These are phyloP conservation scores for Pocillopora grandis DNA, from an alignment of 92 coral and sea anemone species.

Conservation along the genomic window DNA sequence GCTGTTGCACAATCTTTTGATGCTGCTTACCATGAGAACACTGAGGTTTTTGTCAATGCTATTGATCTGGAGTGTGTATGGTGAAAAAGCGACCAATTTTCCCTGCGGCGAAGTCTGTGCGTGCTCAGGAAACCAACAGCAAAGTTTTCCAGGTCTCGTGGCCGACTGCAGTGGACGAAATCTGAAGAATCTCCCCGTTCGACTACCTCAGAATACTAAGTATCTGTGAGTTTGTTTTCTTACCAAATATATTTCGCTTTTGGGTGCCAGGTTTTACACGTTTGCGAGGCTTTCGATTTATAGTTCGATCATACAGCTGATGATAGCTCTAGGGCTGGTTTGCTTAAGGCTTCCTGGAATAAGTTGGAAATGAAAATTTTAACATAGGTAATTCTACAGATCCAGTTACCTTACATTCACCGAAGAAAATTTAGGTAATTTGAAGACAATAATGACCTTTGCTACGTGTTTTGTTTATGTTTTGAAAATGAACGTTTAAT, in stretches of 20 bases:
- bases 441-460: too few relatives aligned
- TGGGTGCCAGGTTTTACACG: background rate
- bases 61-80: background rate
- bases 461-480: too few relatives aligned
- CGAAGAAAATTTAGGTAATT: too few relatives aligned
- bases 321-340: too few relatives aligned
- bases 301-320: too few relatives aligned
- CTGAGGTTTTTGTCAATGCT: background rate
- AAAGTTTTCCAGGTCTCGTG: background rate
- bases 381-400: too few relatives aligned
- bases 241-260: background rate
- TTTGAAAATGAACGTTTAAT: too few relatives aligned
- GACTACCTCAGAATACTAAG: conserved; percentile 10
- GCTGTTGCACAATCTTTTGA: background rate
- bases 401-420: too few relatives aligned
- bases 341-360: too few relatives aligned
- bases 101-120: conserved; percentile 35
- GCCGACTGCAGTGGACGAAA: conserved; percentile 35
- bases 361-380: too few relatives aligned
- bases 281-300: too few relatives aligned
- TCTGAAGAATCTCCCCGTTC: background rate
- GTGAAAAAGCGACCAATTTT: background rate
- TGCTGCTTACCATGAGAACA: background rate
- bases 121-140: conserved; percentile 1
- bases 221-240: conserved; percentile 27